A percentile compares a stretch with the other conserved stretches of the same genome.
Evolutionary conservation across 2,888 invertebrate genomes (phyloP).

Genomic region (Pegoplata infirma): DNA sequence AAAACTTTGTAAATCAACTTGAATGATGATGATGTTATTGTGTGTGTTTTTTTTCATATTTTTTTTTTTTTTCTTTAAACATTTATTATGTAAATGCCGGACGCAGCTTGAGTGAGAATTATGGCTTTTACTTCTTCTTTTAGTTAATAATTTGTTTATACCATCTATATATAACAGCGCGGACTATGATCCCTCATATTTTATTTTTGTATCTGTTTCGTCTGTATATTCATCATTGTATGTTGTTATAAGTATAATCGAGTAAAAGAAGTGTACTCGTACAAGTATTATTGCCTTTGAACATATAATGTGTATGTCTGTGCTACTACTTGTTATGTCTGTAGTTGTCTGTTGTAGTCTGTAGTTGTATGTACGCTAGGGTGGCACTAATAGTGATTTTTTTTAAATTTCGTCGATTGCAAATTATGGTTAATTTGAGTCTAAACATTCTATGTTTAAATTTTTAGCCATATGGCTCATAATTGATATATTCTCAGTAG

Average conservation of each 20-base stretch:
- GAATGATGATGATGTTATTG: conserved; percentile 57
- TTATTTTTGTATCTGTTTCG: too few species aligned
- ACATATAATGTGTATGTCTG: too few species aligned
- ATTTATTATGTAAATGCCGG: conserved; percentile 63
- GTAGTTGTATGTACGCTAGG: too few species aligned
- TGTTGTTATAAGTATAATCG: background rate
- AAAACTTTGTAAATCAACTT: conserved; percentile 61
- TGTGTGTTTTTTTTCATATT: background rate
- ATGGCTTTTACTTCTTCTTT: conserved; percentile 39
- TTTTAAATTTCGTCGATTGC: too few species aligned
- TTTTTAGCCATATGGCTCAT: too few species aligned
- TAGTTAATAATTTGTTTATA: conserved; percentile 52
- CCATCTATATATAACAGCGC: background rate
- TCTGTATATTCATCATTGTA: background rate
- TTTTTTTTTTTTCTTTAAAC: background rate
- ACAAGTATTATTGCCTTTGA: background rate
- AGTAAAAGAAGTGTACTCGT: background rate
- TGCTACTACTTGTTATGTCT: too few species aligned
- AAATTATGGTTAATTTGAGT: too few species aligned
- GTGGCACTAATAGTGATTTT: too few species aligned
- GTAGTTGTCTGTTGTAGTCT: too few species aligned
- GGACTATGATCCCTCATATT: background rate
- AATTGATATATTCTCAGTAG: too few species aligned
- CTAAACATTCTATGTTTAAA: too few species aligned
- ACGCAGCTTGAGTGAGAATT: conserved; percentile 58